Base-by-base conservation (phyloP, 2,113 vertebrate species). In the Pleuronectes platessa region DNA sequence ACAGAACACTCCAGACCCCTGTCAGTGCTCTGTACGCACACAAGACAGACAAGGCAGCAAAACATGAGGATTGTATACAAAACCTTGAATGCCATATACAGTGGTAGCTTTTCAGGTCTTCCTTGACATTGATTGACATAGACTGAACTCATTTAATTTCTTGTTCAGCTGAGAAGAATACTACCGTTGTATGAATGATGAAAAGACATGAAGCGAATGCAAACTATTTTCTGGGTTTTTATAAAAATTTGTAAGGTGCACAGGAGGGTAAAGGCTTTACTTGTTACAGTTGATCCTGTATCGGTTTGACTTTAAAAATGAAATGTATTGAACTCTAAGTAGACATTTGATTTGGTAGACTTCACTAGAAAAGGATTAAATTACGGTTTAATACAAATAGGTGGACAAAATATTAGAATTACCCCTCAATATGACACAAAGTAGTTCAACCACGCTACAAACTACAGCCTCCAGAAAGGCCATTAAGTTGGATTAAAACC, bases 41-140 rank as follows among this genome's bases (percentile, higher is more conserved):
- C 65, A 53, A 35, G 47, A 74, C 45, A 45, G 35, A 60, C 58
- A 78, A 53, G 2, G n/a, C 6, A 31, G 53, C 54, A 54, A 24
- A 13, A 13, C n/a, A 56, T 66, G 45, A 42, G 23, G 51, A 76
- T 69, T 74, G 61, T 71, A 55, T 73, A 61, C 21, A 56, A 70
- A 84, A 53, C 23, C 31, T 55, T n/a, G 14, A 24, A 49, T 0
- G 24, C 49, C 2, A 49, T 23, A 0, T 54, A 3, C 56, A 73
- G 71, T 45, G 14, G 78, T 23, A 15, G 74, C 61, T 67, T 62
- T 75, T 79, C 70, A 68, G 26, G 56, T 23, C 31, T 85, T 62
- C 70, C 64, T 79, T 82, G 62, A 82, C 72, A 79, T 72, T 79
- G 40, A 26, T 27, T 78, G 71, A 76, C 18, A 3, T 54, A 11